Conservation (phyloP, 2,888 invertebrate genomes). For the Candidula unifasciata region DNA sequence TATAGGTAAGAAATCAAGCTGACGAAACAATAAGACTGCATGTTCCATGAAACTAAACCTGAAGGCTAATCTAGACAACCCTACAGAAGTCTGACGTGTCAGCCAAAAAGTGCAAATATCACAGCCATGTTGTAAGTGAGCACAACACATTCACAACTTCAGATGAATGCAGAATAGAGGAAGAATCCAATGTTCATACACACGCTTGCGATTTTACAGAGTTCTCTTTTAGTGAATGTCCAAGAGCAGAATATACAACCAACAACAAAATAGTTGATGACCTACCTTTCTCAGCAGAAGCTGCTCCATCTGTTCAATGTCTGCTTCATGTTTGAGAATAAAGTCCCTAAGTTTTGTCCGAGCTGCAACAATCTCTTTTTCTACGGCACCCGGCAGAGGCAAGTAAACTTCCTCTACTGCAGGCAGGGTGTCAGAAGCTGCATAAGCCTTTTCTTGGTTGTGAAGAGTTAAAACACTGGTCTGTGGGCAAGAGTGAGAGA, state of each 20-base stretch:
- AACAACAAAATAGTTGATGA: neutral
- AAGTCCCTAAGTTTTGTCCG: conserved; percentile 65
- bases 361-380: conserved; percentile 56
- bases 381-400: conserved; percentile 61
- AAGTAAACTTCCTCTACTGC: conserved; percentile 53
- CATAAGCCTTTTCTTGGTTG: conserved; percentile 54
- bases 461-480: conserved; percentile 72
- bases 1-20: too few relatives aligned
- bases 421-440: neutral
- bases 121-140: too few relatives aligned
- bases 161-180: too few relatives aligned
- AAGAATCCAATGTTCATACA: too few relatives aligned
- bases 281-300: conserved; percentile 30
- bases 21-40: too few relatives aligned
- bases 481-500: conserved; percentile 54
- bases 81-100: too few relatives aligned
- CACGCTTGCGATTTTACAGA: neutral
- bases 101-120: too few relatives aligned
- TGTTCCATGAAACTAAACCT: too few relatives aligned
- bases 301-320: conserved; percentile 67
- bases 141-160: too few relatives aligned
- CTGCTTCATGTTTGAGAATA: conserved; percentile 70
- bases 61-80: too few relatives aligned
- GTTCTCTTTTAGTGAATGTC: too few relatives aligned
- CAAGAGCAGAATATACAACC: too few relatives aligned